Evolutionary conservation across 2,113 vertebrate species (phyloP).

Genomic region (Anoplopoma fimbria): DNA sequence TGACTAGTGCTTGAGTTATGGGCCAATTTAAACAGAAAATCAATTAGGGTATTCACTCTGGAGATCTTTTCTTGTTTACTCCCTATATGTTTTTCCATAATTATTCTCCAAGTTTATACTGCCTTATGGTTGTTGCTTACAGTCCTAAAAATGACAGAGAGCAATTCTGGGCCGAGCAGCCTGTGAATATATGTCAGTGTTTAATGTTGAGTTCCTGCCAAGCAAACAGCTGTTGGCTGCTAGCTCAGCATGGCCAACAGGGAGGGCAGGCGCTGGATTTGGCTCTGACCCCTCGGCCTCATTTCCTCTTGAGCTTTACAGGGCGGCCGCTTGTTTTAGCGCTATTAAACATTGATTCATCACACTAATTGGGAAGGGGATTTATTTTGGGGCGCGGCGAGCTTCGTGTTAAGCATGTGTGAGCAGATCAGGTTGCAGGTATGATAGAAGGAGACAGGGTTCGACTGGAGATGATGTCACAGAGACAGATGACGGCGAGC

Average conservation of each 20-base stretch:
- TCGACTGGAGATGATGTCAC: constrained; percentile 35
- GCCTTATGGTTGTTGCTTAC: background rate
- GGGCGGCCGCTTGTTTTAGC: constrained; percentile 20
- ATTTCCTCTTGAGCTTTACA: constrained; percentile 41
- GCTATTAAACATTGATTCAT: constrained; percentile 30
- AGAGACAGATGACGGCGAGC: constrained; percentile 24
- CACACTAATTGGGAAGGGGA: constrained; percentile 21
- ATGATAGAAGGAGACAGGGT: constrained; percentile 11
- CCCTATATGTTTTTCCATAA: constrained; percentile 4
- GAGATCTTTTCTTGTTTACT: constrained; percentile 3
- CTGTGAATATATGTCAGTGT: constrained; percentile 33
- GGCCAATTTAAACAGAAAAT: constrained; percentile 22
- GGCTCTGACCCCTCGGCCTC: constrained; percentile 30
- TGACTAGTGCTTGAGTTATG: background rate
- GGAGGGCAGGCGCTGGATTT: constrained; percentile 36
- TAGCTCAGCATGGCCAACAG: constrained; percentile 19
- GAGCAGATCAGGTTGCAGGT: constrained; percentile 24
- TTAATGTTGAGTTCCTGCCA: constrained; percentile 44
- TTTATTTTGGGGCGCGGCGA: constrained; percentile 14
- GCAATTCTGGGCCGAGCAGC: constrained; percentile 13
- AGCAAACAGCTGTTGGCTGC: constrained; percentile 57
- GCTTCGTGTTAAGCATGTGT: background rate
- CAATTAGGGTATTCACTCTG: constrained; percentile 11
- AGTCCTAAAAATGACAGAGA: constrained; percentile 21
- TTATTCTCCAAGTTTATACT: background rate